phyloP scores from a whole-genome alignment of 2,888 invertebrate species.

The Tenthredo mesomela region DNA sequence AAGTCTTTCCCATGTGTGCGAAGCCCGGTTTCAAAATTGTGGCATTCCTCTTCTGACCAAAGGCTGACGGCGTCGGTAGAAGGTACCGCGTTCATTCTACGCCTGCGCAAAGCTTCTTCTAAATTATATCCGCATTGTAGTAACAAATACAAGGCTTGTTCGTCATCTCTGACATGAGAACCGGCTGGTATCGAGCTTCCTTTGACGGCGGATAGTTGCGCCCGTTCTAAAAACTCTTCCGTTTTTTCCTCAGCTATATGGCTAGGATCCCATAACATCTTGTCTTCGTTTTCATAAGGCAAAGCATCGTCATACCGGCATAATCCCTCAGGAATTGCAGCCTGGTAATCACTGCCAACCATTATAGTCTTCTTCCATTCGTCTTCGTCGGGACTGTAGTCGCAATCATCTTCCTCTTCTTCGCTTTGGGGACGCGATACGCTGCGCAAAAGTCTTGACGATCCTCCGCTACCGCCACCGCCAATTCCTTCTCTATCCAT shows the following conservation, averaged over 20 bases:
- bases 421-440: slow-evolving; percentile 89
- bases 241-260: slow-evolving; percentile 86
- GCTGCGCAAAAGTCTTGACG: slow-evolving; percentile 74
- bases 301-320: slow-evolving; percentile 96
- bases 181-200: slow-evolving; percentile 84
- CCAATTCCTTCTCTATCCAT: slow-evolving; percentile 64
- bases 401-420: slow-evolving; percentile 90
- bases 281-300: slow-evolving; percentile 97
- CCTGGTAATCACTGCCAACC: slow-evolving; percentile 97
- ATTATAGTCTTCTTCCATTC: slow-evolving; percentile 97
- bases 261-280: slow-evolving; percentile 95
- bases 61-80: slow-evolving; percentile 89
- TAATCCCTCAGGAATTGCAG: slow-evolving; percentile 94
- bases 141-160: slow-evolving; percentile 93
- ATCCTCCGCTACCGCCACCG: slow-evolving; percentile 70
- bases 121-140: slow-evolving; percentile 96
- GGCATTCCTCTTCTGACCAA: slow-evolving; percentile 98
- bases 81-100: slow-evolving; percentile 86
- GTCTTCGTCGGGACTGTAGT: slow-evolving; percentile 91
- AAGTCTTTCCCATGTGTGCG: slow-evolving; percentile 98
- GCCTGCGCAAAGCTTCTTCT: slow-evolving; percentile 94
- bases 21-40: slow-evolving; percentile 97
- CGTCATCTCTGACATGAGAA: slow-evolving; percentile 90
- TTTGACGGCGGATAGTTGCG: slow-evolving; percentile 75
- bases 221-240: slow-evolving; percentile 89